Evolutionary conservation across 1,140 invertebrate genomes (phyloP), one percentile per base, ranked within the genome.

Genomic region (Drosophila nebulosa): DNA sequence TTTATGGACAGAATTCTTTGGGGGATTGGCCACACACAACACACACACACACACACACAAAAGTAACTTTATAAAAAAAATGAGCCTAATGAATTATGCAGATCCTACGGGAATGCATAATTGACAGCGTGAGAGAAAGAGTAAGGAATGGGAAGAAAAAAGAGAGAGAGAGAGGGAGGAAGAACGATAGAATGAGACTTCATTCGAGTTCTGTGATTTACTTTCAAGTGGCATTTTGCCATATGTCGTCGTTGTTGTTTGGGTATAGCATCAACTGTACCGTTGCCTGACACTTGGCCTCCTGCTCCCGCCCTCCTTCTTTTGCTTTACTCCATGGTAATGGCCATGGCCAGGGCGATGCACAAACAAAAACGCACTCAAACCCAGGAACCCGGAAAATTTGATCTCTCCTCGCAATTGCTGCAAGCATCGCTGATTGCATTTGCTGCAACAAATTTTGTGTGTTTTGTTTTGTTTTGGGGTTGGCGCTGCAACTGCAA

Each of bases 1-100:
- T 75, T 85, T 85, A 88, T 78, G 59, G 64, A 24, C 58, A 58
- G 56, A 14, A 22, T 67, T 74, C 81, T 76, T 83, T 83, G 67
- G 79, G 71, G 79, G 64, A 79, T 66, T 59, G 63, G 60, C 26
- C 32, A 42, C 50, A 46, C 32, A 46, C 39, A 46, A 14, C 18
- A 18, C 16, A n/a, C 3, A 36, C 24, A 24, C 24, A 24, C 24
- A 24, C 24, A 10, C 10, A 10, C 30, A 18, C 16, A 46, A 42
- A 46, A 46, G 39, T 46, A 46, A 42, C 39, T 42, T 1, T 6
- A 42, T 14, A 50, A 51, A 71, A 56, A 67, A 76, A 73, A 67
- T 68, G 46, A 65, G 57, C 18, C 60, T 51, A 68, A 70, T 86
- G 69, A 80, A 86, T 86, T 69, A 85, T 85, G 74, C 27, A 86